Base-by-base conservation (phyloP, 2,113 vertebrate genomes). In the Rana temporaria region DNA sequence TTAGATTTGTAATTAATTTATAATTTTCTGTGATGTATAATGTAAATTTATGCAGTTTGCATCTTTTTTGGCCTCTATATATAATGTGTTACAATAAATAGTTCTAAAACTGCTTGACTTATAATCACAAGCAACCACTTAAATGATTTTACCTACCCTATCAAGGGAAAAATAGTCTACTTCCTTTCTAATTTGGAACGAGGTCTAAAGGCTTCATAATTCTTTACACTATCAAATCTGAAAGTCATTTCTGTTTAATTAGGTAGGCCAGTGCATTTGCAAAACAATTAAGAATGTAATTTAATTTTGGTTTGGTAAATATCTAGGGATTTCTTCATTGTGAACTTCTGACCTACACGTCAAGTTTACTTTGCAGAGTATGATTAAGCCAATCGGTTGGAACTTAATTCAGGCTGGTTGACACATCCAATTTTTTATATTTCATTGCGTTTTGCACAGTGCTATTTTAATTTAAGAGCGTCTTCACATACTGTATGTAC, bases 241-340 rank as follows among this genome's bases (percentile, higher is more conserved):
- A 89, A 88, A 90, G 87, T 90, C 87, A 87, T 92, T 92, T 89
- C 87, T 92, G 87, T 93, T 93, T 93, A 93, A 93, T 93, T 94
- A 93, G 88, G 90, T 88, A 90, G 92, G 86, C 86, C 90, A 92
- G 90, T 91, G 90, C 89, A 91, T 93, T 89, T 92, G 90, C 88
- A 89, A 91, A 94, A 90, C 90, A 94, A 91, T 92, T 93, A 91
- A 90, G 90, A 90, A 92, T 85, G 88, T 89, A 91, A 92, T 93
- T 93, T 93, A 92, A 92, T 91, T 91, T 90, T 84, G 86, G 84
- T 85, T 91, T 92, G 87, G 87, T 89, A 92, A 93, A 92, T 87
- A 93, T 90, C 89, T 87, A 92, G 92, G 89, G 90, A 92, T 92
- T 93, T 86, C 90, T 94, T 92, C 89, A 85, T 90, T 93, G 86